Evolutionary conservation across 2,113 vertebrate species (phyloP).

Genomic region (Drymodes brunneopygia): DNA sequence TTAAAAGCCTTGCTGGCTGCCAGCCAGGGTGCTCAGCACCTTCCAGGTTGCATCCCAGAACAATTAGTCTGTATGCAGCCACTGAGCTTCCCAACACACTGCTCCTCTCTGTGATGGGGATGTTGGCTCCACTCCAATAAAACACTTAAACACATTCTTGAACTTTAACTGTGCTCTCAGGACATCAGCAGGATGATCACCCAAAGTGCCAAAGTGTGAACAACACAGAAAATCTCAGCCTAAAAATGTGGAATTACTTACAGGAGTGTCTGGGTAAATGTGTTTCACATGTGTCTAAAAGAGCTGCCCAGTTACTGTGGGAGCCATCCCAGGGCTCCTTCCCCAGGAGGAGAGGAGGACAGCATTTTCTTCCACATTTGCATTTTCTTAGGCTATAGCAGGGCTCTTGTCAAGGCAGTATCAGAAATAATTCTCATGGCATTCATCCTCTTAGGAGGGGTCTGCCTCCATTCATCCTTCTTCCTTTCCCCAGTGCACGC

Average conservation of each 20-base stretch:
- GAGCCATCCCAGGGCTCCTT: background rate
- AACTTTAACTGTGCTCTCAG: background rate
- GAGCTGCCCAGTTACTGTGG: background rate
- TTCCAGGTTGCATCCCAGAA: background rate
- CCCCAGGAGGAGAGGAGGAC: background rate
- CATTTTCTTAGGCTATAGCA: background rate
- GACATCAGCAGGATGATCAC: background rate
- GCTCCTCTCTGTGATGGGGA: background rate
- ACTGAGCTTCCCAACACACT: background rate
- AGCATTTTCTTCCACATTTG: background rate
- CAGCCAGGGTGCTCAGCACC: conserved; percentile 10
- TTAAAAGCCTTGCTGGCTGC: conserved; percentile 35
- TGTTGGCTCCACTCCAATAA: background rate
- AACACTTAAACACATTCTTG: background rate
- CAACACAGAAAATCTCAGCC: background rate
- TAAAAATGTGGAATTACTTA: background rate
- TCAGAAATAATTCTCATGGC: background rate
- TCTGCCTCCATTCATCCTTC: background rate
- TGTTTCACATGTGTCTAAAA: background rate
- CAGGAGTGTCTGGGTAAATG: background rate
- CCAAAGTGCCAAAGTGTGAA: background rate
- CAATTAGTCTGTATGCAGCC: background rate
- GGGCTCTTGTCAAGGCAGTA: background rate
- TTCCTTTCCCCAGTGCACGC: background rate
- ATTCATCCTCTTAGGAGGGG: background rate